Percentiles rank a stretch among this genome's conserved stretches.
Conservation (phyloP, 2,797 vertebrate species). For the Sylvia borin region DNA sequence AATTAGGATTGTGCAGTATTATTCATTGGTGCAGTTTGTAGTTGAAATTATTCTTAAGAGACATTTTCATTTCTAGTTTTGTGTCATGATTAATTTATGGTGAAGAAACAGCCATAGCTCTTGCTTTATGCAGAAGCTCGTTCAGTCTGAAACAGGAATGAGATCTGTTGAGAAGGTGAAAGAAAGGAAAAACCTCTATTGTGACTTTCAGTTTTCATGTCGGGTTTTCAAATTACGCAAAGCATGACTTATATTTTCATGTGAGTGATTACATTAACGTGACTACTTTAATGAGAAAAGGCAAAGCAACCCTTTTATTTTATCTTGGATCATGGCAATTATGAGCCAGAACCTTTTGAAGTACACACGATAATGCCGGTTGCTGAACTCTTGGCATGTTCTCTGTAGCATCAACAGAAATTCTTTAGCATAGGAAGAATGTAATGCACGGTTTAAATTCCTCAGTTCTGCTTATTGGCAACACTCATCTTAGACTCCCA, state of each 20-base stretch:
- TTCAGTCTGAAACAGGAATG: constrained; percentile 57
- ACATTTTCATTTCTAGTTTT: constrained; percentile 77
- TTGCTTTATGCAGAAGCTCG: constrained; percentile 66
- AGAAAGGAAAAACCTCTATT: constrained; percentile 62
- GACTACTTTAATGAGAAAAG: constrained; percentile 60
- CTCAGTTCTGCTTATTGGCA: constrained; percentile 32
- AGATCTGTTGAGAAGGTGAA: constrained; percentile 59
- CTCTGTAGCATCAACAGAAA: constrained; percentile 28
- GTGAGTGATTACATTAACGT: constrained; percentile 43
- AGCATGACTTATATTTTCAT: constrained; percentile 44
- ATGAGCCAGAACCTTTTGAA: constrained; percentile 48
- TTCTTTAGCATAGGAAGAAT: constrained; percentile 10
- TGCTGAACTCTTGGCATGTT: constrained; percentile 40
- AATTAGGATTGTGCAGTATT: constrained; percentile 85
- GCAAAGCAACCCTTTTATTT: constrained; percentile 53
- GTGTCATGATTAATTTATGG: constrained; percentile 80
- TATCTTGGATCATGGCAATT: constrained; percentile 43
- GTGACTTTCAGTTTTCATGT: constrained; percentile 59
- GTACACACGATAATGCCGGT: neutral
- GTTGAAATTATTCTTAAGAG: constrained; percentile 81
- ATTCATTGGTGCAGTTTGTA: constrained; percentile 79
- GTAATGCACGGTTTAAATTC: neutral
- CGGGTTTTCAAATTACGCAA: constrained; percentile 32
- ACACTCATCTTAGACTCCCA: neutral
- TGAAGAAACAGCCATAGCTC: constrained; percentile 67